Base-by-base conservation (phyloP, 2,888 invertebrate species). In the Drosophila basisetae region DNA sequence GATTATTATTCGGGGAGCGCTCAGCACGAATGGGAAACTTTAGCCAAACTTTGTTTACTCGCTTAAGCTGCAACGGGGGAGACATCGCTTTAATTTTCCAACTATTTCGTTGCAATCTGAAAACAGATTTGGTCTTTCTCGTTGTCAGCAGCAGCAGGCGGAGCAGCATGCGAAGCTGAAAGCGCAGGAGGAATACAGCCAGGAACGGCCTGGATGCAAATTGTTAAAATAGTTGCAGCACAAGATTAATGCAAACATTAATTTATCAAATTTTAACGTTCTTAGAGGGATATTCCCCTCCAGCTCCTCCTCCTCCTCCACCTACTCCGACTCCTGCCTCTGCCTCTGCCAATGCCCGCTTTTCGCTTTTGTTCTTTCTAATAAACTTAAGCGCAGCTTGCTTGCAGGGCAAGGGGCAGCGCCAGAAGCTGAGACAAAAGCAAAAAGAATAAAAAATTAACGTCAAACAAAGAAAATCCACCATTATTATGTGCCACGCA, bases 1-100 rank as follows among this genome's bases (percentile, higher is more conserved):
- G 90, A 93, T 93, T 93, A 92, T 92, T 92, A 90, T 89, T 84
- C 83, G 70, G 93, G 93, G 93, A 92, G 82, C 91, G 82, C 81
- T 82, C 78, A 74, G 50, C 70, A 49, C 60, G 54, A 61, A 56
- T 54, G 52, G 28, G 43, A 68, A 80, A 82, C 70, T 79, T 65
- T 73, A 25, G 53, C 33, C 64, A 69, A 76, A 72, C 68, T 87
- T 83, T 73, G 67, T 49, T 68, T 33, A 33, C 33, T 52, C 50
- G 63, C 25, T 58, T 66, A 81, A 90, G 83, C 77, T 73, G 69
- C 88, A 64, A 74, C 90, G 43, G 54, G 89, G 87, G 86, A 82
- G 76, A 78, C 86, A 89, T 90, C 69, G 66, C 64, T 77, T 81
- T 90, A 85, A 90, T 88, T 81, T 72, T 55, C 73, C 69, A 86